A percentile compares a stretch with the other conserved stretches of the same genome.
phyloP scores from a whole-genome alignment of 2,888 invertebrate genomes.

The Galeopsomyia nigrocyanea region DNA sequence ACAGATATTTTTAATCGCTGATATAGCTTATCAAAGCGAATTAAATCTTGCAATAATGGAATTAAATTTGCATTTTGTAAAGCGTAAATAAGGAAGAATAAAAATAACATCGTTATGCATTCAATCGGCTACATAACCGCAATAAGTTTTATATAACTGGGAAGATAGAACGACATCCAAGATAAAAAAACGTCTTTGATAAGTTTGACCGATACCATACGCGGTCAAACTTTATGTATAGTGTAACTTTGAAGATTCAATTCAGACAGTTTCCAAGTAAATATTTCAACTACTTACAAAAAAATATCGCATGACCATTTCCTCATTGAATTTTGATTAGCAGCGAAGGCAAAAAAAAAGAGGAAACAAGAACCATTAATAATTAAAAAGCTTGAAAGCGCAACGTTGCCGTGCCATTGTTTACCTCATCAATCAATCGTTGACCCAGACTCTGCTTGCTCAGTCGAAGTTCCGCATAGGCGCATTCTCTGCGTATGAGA shows the following conservation, averaged over 20 bases:
- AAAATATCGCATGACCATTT: neutral
- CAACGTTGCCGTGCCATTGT: conserved; percentile 1
- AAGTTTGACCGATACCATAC: neutral
- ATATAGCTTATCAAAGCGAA: too few species aligned
- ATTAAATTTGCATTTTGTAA: neutral
- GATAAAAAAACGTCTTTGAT: neutral
- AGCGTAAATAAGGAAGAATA: conserved; percentile 6
- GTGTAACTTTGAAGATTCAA: too few species aligned
- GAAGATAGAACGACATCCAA: neutral
- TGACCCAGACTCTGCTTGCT: conserved; percentile 31
- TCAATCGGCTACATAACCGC: neutral
- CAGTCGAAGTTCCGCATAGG: conserved; percentile 24
- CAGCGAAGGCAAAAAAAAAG: too few species aligned
- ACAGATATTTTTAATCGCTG: too few species aligned
- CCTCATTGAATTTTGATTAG: too few species aligned
- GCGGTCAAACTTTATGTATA: too few species aligned
- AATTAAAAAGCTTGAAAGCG: too few species aligned
- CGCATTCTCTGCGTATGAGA: conserved; percentile 9
- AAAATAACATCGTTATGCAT: conserved; percentile 9
- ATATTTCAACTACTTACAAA: neutral
- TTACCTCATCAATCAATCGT: conserved; percentile 27
- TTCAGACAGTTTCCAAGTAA: too few species aligned
- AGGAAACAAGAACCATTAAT: too few species aligned
- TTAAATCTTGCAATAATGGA: neutral
- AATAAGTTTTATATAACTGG: neutral